Evolutionary conservation across 2,797 vertebrate species (phyloP).

Genomic region (Myripristis jacobus): DNA sequence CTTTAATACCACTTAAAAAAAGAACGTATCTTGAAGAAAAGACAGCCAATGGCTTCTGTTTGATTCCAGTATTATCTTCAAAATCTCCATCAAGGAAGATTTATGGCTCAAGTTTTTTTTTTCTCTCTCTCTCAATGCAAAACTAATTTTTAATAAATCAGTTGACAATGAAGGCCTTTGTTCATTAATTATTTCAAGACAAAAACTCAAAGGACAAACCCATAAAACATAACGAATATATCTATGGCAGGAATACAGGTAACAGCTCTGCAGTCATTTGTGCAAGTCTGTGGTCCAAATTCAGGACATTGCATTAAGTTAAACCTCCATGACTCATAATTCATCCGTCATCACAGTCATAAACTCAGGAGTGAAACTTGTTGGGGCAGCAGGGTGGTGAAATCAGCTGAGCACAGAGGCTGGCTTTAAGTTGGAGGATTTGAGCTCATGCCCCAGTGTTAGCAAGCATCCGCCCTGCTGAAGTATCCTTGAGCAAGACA

Average conservation of each 20-base stretch:
- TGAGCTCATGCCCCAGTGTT: background rate
- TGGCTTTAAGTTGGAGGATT: conserved; percentile 6
- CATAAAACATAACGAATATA: background rate
- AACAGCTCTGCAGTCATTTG: conserved; percentile 12
- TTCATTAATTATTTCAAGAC: conserved; percentile 24
- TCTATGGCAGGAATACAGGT: conserved; percentile 25
- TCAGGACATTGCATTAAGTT: conserved; percentile 13
- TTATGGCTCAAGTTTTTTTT: conserved; percentile 57
- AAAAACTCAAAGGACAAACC: background rate
- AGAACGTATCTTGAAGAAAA: conserved; percentile 58
- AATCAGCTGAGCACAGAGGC: conserved; percentile 8
- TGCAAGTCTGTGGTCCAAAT: conserved; percentile 8
- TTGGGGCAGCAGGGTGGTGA: background rate
- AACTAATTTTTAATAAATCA: conserved; percentile 35
- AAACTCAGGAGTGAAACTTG: conserved; percentile 18
- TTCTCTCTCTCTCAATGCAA: conserved; percentile 1
- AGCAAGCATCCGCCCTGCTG: background rate
- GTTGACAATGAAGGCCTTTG: conserved; percentile 49
- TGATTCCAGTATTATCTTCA: conserved; percentile 60
- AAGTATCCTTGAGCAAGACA: background rate
- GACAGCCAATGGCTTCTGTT: conserved; percentile 62
- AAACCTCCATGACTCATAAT: conserved; percentile 44
- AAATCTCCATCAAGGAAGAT: conserved; percentile 53
- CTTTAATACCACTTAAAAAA: conserved; percentile 72
- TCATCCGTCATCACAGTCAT: conserved; percentile 15